phyloP scores from a whole-genome alignment of 2,888 invertebrate species.

The Lasius fuliginosus region DNA sequence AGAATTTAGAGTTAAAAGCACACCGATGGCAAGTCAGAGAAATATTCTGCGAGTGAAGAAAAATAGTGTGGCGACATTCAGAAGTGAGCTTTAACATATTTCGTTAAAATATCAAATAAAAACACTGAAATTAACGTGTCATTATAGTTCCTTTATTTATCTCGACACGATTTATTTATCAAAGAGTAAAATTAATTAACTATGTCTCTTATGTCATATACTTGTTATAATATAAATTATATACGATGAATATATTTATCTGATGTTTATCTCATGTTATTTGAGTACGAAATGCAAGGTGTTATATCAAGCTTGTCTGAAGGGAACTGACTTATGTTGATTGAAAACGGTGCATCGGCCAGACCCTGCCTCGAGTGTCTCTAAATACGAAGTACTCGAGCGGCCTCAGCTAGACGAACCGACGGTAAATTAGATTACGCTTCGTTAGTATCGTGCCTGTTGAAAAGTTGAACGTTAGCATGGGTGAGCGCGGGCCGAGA shows the following conservation, averaged over 20 bases:
- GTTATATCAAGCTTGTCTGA: background rate
- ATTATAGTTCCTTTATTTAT: background rate
- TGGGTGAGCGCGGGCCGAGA: slow-evolving; percentile 29
- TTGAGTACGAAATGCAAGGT: background rate
- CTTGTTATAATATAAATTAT: background rate
- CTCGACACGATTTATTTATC: background rate
- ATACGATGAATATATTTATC: background rate
- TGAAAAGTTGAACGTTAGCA: slow-evolving; percentile 53
- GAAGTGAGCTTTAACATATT: background rate
- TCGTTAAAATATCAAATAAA: background rate
- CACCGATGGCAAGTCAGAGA: background rate
- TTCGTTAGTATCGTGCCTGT: slow-evolving; percentile 45
- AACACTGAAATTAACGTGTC: background rate
- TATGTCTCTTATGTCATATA: background rate
- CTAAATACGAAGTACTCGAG: slow-evolving; percentile 38
- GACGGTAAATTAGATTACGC: slow-evolving; percentile 48
- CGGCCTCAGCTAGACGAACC: background rate
- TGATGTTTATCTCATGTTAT: background rate
- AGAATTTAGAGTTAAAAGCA: background rate
- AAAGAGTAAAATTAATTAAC: background rate
- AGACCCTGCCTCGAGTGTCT: slow-evolving; percentile 26
- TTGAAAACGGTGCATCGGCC: background rate
- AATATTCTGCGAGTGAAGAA: background rate
- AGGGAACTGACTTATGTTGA: background rate
- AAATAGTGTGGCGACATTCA: background rate